Base-by-base conservation (phyloP, 1,140 invertebrate genomes). In the Halotydeus destructor region DNA sequence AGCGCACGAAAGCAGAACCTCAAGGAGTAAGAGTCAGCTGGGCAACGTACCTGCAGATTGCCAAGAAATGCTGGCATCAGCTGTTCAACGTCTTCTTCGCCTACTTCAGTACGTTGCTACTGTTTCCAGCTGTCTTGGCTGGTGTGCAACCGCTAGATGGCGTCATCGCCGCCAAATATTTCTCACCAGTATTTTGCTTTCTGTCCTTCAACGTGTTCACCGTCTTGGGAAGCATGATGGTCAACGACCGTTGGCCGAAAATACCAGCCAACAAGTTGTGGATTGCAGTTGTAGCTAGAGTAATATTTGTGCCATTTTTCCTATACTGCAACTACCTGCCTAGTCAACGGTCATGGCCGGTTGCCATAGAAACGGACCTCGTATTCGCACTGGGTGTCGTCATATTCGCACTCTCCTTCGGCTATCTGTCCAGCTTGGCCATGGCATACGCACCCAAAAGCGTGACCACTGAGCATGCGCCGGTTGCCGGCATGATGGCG, bases 371-470 rank as follows among this genome's bases (percentile, higher is more conserved):
- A 6, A 79, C 77, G 55, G 88, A 97, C 57, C 88, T 73, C 70
- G 62, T 68, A 1, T 96, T 83, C 60, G 81, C 84, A 67, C 48
- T 66, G 21, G 68, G 78, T 16, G 74, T 70, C 0, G 62, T 76
- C 1, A 50, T 78, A 0, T 69, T 94, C 64, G 84, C 81, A 26
- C 63, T 88, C 47, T 77, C 73, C 22, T 82, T 76, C 42, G 91
- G 91, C 1, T 96, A 97, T 57, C 76, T 75, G 50, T 85, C 83
- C 51, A 86, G 84, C 4, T 59, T 96, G 14, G 75, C 72, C 31
- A 96, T 98, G 88, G 94, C 96, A 84, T 96, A 93, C 64, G 78
- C 83, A 45, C 77, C 85, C 32, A 74, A 84, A 48, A 72, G 69
- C 27, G 85, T 91, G 6, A 74, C 81, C 30, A 68, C 74, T 0